Conservation (phyloP, 2,888 invertebrate genomes). For the Agriopis aurantiaria region DNA sequence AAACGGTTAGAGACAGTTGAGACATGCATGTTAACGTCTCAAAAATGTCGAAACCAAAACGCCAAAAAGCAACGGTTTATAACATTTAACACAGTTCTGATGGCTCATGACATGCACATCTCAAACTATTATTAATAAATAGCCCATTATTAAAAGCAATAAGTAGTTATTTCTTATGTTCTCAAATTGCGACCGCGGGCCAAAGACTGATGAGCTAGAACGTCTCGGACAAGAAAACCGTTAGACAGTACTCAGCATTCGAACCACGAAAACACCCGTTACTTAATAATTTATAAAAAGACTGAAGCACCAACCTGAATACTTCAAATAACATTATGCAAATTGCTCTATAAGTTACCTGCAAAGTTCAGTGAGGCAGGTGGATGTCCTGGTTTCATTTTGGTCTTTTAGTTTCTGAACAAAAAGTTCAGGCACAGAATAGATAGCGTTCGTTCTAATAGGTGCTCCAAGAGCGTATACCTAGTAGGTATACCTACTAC, state of each 20-base stretch:
- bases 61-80: conserved; percentile 37
- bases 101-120: conserved; percentile 41
- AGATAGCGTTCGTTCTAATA: neutral
- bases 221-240: conserved; percentile 26
- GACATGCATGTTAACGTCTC: neutral
- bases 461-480: neutral
- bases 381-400: conserved; percentile 25
- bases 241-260: conserved; percentile 30
- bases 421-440: neutral
- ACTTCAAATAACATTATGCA: conserved; percentile 32
- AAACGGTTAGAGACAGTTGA: neutral
- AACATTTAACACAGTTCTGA: conserved; percentile 19
- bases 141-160: conserved; percentile 35
- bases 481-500: neutral
- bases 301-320: conserved; percentile 39
- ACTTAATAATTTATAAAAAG: conserved; percentile 37
- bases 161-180: conserved; percentile 35
- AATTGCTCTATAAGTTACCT: conserved; percentile 22
- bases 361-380: conserved; percentile 27
- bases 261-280: conserved; percentile 43
- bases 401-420: neutral
- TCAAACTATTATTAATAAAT: conserved; percentile 17
- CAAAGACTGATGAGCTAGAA: conserved; percentile 34
- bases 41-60: conserved; percentile 10
- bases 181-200: conserved; percentile 35